Percentiles rank a stretch among this genome's conserved stretches.
These are phyloP conservation scores for Lepidurus apus DNA, from an alignment of 1,140 invertebrate genomes.

Conservation along the genomic window DNA sequence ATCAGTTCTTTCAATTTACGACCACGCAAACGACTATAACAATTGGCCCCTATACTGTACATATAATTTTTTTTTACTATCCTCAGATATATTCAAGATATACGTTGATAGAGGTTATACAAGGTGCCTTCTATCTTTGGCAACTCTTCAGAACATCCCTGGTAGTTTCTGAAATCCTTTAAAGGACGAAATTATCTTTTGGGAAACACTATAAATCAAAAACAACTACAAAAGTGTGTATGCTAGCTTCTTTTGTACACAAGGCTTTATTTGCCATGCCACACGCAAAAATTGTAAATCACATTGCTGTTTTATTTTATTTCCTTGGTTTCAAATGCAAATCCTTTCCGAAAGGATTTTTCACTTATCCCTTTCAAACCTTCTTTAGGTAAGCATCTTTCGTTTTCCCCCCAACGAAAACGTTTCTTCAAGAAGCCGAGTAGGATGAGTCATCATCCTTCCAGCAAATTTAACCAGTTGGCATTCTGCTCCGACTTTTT, in stretches of 20 bases:
- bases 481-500: not conserved
- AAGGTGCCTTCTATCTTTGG: too few relatives aligned
- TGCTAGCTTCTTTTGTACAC: not conserved
- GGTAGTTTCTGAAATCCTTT: too few relatives aligned
- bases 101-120: too few relatives aligned
- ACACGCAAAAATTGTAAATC: constrained; percentile 8
- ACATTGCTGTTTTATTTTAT: not conserved
- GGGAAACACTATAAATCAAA: too few relatives aligned
- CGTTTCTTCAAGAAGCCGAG: not conserved
- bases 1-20: not conserved
- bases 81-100: too few relatives aligned
- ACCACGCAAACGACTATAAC: not conserved
- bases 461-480: not conserved
- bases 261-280: not conserved
- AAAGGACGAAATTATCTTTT: too few relatives aligned
- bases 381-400: constrained; percentile 2
- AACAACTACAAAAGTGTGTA: too few relatives aligned
- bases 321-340: not conserved
- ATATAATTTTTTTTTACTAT: too few relatives aligned
- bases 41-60: too few relatives aligned
- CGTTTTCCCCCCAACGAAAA: not conserved
- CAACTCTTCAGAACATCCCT: too few relatives aligned
- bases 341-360: not conserved
- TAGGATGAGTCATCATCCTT: not conserved
- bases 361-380: not conserved